Conservation (phyloP, 2,888 invertebrate species). For the Cryptocheilus praepositus region DNA sequence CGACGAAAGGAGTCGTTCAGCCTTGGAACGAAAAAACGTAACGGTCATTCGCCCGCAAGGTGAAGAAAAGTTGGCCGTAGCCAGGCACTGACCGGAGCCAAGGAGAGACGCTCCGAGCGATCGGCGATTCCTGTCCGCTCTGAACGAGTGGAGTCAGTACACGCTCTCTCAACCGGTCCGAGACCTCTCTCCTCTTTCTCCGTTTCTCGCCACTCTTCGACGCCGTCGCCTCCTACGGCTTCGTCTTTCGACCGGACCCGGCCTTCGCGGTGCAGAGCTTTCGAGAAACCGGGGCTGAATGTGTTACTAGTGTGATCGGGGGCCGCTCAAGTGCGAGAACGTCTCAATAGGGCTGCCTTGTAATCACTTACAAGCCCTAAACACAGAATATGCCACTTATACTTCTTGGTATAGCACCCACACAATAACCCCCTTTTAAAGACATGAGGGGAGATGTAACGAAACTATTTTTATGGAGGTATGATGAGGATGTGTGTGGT, state of each 20-base stretch:
- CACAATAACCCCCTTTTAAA: too few species aligned
- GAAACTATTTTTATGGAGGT: too few species aligned
- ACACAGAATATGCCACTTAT: too few species aligned
- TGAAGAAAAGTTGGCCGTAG: conserved; percentile 72
- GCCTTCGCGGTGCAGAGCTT: conserved; percentile 40
- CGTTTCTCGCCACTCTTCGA: conserved; percentile 23
- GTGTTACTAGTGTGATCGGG: too few species aligned
- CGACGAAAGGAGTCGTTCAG: conserved; percentile 64
- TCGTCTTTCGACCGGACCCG: too few species aligned
- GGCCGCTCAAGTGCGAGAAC: too few species aligned
- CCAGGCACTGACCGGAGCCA: conserved; percentile 70
- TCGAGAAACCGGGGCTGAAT: too few species aligned
- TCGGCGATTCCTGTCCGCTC: conserved; percentile 62
- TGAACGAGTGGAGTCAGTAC: conserved; percentile 48
- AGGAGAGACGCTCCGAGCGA: conserved; percentile 69
- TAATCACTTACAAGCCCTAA: too few species aligned
- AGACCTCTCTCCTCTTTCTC: conserved; percentile 27
- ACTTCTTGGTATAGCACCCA: too few species aligned
- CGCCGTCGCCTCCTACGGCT: neutral
- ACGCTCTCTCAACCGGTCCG: conserved; percentile 54
- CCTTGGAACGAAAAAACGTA: conserved; percentile 71
- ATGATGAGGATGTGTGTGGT: too few species aligned
- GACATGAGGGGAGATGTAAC: too few species aligned
- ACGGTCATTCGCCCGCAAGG: conserved; percentile 73
- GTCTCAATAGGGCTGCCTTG: too few species aligned